phyloP scores from a whole-genome alignment of 2,797 vertebrate species.

The Fringilla coelebs region DNA sequence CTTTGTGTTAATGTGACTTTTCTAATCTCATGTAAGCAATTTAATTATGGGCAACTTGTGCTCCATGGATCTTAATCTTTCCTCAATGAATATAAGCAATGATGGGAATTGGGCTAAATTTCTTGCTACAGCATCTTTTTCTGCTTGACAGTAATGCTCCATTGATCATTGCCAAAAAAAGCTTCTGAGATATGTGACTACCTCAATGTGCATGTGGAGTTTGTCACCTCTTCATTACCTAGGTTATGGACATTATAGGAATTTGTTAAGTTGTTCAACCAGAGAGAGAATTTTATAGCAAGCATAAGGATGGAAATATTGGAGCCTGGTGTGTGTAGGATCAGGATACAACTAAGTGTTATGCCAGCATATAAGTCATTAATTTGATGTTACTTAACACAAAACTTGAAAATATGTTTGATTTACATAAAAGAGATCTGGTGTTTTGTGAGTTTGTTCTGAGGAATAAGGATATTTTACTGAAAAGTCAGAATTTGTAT shows the following conservation, averaged over 20 bases:
- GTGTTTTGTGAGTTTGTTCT: neutral
- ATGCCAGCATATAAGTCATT: neutral
- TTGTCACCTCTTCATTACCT: constrained; percentile 38
- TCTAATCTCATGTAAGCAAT: neutral
- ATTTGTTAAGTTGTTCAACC: constrained; percentile 3
- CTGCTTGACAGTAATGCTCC: constrained; percentile 3
- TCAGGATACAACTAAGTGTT: neutral
- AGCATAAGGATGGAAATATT: neutral
- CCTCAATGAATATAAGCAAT: neutral
- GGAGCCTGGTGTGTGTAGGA: neutral
- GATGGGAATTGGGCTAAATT: neutral
- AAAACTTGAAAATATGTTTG: neutral
- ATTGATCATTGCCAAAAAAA: constrained; percentile 7
- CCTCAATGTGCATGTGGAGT: neutral
- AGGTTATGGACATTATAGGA: neutral
- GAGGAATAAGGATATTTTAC: neutral
- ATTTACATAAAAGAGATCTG: neutral
- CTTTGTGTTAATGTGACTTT: neutral
- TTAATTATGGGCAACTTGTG: neutral
- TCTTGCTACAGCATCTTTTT: neutral
- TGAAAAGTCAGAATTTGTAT: neutral
- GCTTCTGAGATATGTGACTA: neutral
- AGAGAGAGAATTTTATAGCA: neutral
- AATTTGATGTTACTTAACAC: neutral
- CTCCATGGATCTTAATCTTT: neutral